These are phyloP conservation scores for Aporophyla lueneburgensis DNA, from an alignment of 2,888 invertebrate genomes.

Conservation along the genomic window DNA sequence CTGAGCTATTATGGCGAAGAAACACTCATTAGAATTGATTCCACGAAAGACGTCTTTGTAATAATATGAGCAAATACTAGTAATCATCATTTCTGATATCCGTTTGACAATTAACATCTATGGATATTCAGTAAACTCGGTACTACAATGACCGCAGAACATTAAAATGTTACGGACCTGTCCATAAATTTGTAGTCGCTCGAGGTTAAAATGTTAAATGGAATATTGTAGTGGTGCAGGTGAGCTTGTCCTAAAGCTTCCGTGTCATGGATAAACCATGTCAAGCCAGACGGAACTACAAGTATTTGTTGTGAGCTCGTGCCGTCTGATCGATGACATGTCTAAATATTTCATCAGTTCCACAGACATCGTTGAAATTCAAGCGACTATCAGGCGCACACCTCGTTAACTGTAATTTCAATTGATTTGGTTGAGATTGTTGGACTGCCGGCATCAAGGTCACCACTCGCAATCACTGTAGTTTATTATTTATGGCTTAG, in stretches of 20 bases:
- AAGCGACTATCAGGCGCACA: conserved; percentile 57
- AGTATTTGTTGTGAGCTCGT: conserved; percentile 68
- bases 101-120: conserved; percentile 18
- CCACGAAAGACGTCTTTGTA: neutral
- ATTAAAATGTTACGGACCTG: neutral
- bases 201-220: conserved; percentile 25
- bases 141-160: neutral
- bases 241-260: conserved; percentile 24
- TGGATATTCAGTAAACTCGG: neutral
- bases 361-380: conserved; percentile 71
- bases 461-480: conserved; percentile 46
- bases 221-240: conserved; percentile 15
- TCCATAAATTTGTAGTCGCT: conserved; percentile 1
- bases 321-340: conserved; percentile 66
- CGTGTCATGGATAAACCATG: conserved; percentile 31
- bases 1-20: neutral
- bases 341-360: conserved; percentile 73
- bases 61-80: conserved; percentile 1
- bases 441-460: conserved; percentile 64
- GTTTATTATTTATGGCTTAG: conserved; percentile 44
- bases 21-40: conserved; percentile 14
- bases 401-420: conserved; percentile 67
- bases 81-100: conserved; percentile 11
- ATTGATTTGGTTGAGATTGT: conserved; percentile 68
- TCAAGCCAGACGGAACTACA: conserved; percentile 55